These are phyloP conservation scores for Hemaris fuciformis DNA, from an alignment of 2,888 invertebrate genomes.

Conservation along the genomic window DNA sequence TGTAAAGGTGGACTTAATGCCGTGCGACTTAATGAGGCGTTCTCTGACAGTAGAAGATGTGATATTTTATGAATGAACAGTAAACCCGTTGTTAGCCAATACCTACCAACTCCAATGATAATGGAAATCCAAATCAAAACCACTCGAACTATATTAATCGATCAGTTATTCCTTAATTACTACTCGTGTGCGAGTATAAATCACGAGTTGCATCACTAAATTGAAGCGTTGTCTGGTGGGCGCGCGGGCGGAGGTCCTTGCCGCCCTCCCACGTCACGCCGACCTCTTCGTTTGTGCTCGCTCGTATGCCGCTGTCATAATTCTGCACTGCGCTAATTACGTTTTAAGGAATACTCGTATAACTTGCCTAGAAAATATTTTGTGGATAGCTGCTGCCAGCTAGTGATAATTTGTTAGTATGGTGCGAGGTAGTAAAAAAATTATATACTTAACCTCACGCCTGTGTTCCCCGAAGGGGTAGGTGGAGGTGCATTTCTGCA, in stretches of 20 bases:
- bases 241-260: slow-evolving; percentile 16
- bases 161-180: not conserved
- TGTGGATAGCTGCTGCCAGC: not conserved
- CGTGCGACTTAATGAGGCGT: too few species aligned
- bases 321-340: slow-evolving; percentile 1
- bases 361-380: not conserved
- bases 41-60: too few species aligned
- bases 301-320: slow-evolving; percentile 4
- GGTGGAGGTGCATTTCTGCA: too few species aligned
- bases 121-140: not conserved
- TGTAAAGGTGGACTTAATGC: too few species aligned
- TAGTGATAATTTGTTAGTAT: not conserved
- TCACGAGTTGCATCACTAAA: slow-evolving; percentile 3
- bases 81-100: too few species aligned
- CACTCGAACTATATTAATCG: not conserved
- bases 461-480: too few species aligned
- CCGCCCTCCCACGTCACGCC: slow-evolving; percentile 10
- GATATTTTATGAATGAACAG: too few species aligned
- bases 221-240: not conserved
- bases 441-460: too few species aligned
- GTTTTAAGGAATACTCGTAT: too few species aligned
- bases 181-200: not conserved
- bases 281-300: slow-evolving; percentile 4
- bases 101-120: too few species aligned
- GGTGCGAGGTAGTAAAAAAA: too few species aligned